These are phyloP conservation scores for Mallateleia sp. DNA, from an alignment of 2,888 invertebrate species.

Conservation along the genomic window DNA sequence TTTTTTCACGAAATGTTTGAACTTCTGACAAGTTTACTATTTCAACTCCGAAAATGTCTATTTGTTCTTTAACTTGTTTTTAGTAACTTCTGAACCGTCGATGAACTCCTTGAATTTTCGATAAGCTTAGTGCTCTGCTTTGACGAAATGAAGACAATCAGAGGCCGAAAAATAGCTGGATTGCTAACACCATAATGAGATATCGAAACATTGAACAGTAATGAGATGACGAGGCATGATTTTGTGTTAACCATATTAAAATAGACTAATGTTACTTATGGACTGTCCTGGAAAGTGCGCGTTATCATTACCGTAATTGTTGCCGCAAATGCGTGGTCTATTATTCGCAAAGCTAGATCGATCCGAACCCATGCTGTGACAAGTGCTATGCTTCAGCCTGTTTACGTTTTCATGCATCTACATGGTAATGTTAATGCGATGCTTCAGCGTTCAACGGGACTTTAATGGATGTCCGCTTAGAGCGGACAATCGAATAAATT, in stretches of 20 bases:
- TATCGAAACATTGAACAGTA: slow-evolving; percentile 49
- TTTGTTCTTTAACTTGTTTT: no score
- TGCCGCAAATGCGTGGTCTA: slow-evolving; percentile 77
- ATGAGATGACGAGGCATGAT: slow-evolving; percentile 69
- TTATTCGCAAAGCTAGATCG: slow-evolving; percentile 79
- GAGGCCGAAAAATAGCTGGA: slow-evolving; percentile 8
- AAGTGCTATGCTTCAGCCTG: slow-evolving; percentile 78
- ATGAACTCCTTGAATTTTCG: no score
- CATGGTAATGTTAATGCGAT: slow-evolving; percentile 76
- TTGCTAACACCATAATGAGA: slow-evolving; percentile 22
- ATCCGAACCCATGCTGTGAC: slow-evolving; percentile 76
- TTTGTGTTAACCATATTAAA: slow-evolving; percentile 73
- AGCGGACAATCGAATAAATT: slow-evolving; percentile 76
- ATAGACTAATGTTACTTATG: slow-evolving; percentile 75
- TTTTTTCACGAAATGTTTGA: no score
- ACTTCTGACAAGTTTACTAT: no score
- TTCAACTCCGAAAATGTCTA: no score
- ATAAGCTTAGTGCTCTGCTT: no score
- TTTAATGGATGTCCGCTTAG: slow-evolving; percentile 77
- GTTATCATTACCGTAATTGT: slow-evolving; percentile 79
- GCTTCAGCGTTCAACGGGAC: slow-evolving; percentile 77
- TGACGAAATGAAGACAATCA: not conserved
- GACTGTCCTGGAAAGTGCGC: slow-evolving; percentile 73
- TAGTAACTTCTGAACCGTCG: no score
- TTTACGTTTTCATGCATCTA: slow-evolving; percentile 79